phyloP scores from a whole-genome alignment of 2,797 vertebrate genomes.

The Delichon dasypus region DNA sequence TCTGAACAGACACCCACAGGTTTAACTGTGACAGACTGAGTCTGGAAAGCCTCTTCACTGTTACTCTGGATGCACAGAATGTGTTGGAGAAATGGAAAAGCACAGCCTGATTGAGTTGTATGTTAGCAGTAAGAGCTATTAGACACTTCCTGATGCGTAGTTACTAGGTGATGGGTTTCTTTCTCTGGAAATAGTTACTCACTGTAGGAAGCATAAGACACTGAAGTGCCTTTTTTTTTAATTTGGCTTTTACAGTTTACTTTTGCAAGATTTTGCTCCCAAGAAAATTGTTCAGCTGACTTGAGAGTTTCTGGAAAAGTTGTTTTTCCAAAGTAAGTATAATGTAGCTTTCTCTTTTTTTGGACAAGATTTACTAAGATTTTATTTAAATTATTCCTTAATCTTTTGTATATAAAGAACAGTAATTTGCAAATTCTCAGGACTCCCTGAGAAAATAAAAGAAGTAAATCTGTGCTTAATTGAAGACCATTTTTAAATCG shows the following conservation, averaged over 20 bases:
- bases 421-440: neutral
- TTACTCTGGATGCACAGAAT: neutral
- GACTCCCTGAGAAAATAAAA: neutral
- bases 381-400: neutral
- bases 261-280: slow-evolving; percentile 88
- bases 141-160: neutral
- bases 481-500: neutral
- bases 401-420: neutral
- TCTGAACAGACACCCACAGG: neutral
- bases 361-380: neutral
- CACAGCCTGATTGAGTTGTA: neutral
- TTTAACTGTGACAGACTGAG: neutral
- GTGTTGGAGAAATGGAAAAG: neutral
- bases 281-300: slow-evolving; percentile 90
- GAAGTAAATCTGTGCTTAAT: neutral
- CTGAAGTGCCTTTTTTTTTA: neutral
- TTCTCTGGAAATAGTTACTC: neutral
- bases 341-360: neutral
- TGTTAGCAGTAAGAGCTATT: neutral
- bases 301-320: slow-evolving; percentile 86
- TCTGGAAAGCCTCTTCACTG: neutral
- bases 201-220: neutral
- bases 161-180: neutral
- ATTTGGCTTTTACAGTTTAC: slow-evolving; percentile 78
- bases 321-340: slow-evolving; percentile 87